Evolutionary conservation across 2,888 invertebrate genomes (phyloP).

Genomic region (Clitarchus hookeri): DNA sequence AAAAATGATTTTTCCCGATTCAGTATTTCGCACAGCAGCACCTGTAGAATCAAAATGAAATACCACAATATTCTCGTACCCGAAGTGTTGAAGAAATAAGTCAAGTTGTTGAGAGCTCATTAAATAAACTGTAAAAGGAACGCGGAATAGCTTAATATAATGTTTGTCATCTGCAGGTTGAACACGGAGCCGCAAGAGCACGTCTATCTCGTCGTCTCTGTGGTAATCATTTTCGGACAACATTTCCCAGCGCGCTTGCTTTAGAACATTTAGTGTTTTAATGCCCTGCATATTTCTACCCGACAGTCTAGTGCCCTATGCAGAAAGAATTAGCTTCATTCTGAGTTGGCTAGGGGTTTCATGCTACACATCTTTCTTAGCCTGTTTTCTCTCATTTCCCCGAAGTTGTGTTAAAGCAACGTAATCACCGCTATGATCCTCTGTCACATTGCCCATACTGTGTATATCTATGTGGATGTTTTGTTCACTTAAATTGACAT

Average conservation of each 20-base stretch:
- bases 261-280: not conserved
- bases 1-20: not conserved
- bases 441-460: not conserved
- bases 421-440: not conserved
- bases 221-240: not conserved
- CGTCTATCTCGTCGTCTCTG: not conserved
- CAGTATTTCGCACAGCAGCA: not conserved
- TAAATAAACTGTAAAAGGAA: not conserved
- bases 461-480: not conserved
- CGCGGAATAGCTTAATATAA: not conserved
- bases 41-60: not conserved
- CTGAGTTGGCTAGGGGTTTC: not conserved
- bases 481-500: not conserved
- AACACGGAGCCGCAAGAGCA: not conserved
- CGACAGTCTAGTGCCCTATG: not conserved
- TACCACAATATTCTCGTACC: not conserved
- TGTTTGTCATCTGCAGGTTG: not conserved
- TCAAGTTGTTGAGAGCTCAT: not conserved
- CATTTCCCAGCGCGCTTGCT: not conserved
- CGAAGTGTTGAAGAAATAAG: not conserved
- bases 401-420: not conserved
- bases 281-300: not conserved
- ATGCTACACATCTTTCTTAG: not conserved
- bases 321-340: not conserved
- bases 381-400: not conserved